Base-by-base conservation (phyloP, 2,888 invertebrate species). In the Drosophila melanosoma region DNA sequence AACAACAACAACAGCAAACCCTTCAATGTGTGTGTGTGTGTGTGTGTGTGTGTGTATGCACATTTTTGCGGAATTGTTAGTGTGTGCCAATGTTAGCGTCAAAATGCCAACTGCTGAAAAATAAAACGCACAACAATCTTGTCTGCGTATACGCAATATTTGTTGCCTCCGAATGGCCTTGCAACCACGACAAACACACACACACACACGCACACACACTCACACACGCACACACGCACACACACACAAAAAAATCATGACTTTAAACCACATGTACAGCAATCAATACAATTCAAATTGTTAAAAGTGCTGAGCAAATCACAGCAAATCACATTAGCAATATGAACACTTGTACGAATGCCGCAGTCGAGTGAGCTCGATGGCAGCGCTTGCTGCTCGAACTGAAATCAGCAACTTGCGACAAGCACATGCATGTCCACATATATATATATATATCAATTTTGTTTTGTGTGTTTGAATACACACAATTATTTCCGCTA, bases 141-240 rank as follows among this genome's bases (percentile, higher is more conserved):
- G 75, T 66, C 65, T 79, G 74, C 79, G 79, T 79, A 78, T 79
- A 75, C 79, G 78, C 62, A 78, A 79, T 79, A 71, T 78, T 68
- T 75, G 66, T 26, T 49, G 51, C 23, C 48, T 36, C 38, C 10
- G 53, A 40, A 11, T 61, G 62, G 65, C 62, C 75, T 66, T 71
- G 74, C 42, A 58, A 8, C 66, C 38, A 36, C 10, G 17, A 45
- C n/a, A 63, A 26, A 32, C n/a, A 38, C 38, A 53, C 17, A 29
- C 45, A 12, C 12, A 40, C 29, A 26, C 40, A 40, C 36, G 23
- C 36, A 20, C n/a, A 33, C 36, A 20, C 26, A 26, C 26, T 20
- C 20, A 3, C 12, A 36, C 29, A 33, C 26, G 40, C 23, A 6
- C 26, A 26, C 26, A 26, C 20, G 4, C 12, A 36, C 29, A 33